These are phyloP conservation scores for Phalera bucephala DNA, from an alignment of 2,888 invertebrate species.

Conservation along the genomic window DNA sequence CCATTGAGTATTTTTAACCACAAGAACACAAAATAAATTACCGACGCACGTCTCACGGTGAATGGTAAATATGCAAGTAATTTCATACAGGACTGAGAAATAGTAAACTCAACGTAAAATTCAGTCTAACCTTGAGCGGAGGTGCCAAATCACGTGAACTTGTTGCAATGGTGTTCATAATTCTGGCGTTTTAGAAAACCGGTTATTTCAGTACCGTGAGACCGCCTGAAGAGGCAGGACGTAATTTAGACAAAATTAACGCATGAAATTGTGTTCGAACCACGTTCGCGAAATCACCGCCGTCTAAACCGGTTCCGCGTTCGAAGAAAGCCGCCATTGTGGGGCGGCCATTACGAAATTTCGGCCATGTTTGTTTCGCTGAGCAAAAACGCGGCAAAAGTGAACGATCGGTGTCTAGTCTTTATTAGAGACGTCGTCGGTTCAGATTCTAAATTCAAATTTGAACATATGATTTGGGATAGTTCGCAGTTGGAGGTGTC, in stretches of 20 bases:
- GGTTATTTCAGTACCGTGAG: conserved; percentile 70
- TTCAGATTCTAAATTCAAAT: conserved; percentile 44
- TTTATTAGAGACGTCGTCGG: conserved; percentile 39
- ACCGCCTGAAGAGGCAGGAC: conserved; percentile 66
- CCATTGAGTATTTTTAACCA: conserved; percentile 35
- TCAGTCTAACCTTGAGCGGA: conserved; percentile 51
- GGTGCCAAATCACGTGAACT: conserved; percentile 49
- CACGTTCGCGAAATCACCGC: conserved; percentile 57
- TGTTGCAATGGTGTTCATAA: conserved; percentile 44
- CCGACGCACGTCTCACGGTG: conserved; percentile 36
- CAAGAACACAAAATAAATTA: conserved; percentile 33
- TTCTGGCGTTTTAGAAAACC: conserved; percentile 57
- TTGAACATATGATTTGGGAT: conserved; percentile 43
- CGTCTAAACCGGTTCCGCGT: conserved; percentile 59
- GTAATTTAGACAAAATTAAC: conserved; percentile 59
- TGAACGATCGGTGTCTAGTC: conserved; percentile 47
- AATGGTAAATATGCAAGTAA: conserved; percentile 48
- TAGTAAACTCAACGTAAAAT: conserved; percentile 55
- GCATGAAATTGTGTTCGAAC: conserved; percentile 48
- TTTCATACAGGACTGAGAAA: conserved; percentile 42
- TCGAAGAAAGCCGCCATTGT: conserved; percentile 62
- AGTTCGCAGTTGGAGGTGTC: conserved; percentile 31
- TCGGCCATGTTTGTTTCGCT: conserved; percentile 72
- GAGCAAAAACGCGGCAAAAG: conserved; percentile 65
- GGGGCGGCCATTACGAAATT: conserved; percentile 68